Base-by-base conservation (phyloP, 2,888 invertebrate genomes). In the Xanthia icteritia region DNA sequence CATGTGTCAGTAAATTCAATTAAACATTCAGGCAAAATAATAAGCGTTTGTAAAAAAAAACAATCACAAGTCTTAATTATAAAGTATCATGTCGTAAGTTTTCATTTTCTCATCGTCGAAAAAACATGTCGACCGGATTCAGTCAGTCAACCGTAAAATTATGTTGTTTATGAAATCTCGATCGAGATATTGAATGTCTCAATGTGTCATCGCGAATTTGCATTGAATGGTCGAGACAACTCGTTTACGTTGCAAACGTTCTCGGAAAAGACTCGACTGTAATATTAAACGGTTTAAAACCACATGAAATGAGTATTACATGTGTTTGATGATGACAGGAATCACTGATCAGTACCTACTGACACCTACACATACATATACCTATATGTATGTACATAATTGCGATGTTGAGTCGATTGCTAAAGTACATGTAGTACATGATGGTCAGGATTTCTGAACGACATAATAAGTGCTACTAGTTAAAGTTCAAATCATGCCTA, bases 221-320 rank as follows among this genome's bases (percentile, higher is more conserved):
- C 93, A 94, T 94, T 94, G 92, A 94, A 94, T 94, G 91, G 90
- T 27, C 83, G 84, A 82, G 88, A 91, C 83, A 89, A 89, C 91
- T 88, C 88, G 87, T 89, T 90, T 89, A 88, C 84, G 84, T 87
- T 89, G 90, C 89, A 84, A 86, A 86, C 79, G 77, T 91, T 90
- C 90, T 86, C 56, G 69, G 90, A 89, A 91, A 71, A 72, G 20
- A 88, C 86, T 76, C 71, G 88, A 76, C 79, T 83, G 88, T 71
- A 85, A 90, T 91, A 89, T 73, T 88, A 90, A 91, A 86, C 68
- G 86, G 81, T 75, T 76, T 67, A 31, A 73, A 65, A 67, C 56
- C 56, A 76, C 65, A 76, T 64, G 42, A 61, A 84, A 73, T 80
- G 73, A 79, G 73, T 74, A 77, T 79, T 67, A 81, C 79, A 76